Evolutionary conservation across 2,888 invertebrate species (phyloP).

Genomic region (Salticus scenicus): DNA sequence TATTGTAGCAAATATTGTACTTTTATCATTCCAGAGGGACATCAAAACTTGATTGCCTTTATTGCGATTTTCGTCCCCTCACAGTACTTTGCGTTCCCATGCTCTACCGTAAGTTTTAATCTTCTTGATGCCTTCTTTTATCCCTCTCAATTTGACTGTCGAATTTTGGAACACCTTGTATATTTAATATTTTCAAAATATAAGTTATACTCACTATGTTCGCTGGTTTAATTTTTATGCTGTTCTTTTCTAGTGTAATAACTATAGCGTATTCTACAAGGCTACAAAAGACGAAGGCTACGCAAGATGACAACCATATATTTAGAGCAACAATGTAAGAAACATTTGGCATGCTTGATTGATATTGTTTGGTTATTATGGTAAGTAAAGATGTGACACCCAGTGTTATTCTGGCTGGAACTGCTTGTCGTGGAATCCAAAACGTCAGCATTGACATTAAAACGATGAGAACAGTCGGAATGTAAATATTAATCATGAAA

Average conservation of each 20-base stretch:
- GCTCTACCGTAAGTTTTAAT: too few species aligned
- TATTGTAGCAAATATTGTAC: too few species aligned
- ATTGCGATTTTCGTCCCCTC: too few species aligned
- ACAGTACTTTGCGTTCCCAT: too few species aligned
- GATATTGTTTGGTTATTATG: constrained; percentile 70
- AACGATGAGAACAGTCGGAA: constrained; percentile 70
- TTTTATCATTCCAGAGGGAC: too few species aligned
- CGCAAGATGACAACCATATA: constrained; percentile 73
- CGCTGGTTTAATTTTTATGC: too few species aligned
- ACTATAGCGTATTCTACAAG: constrained; percentile 73
- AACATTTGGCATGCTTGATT: constrained; percentile 72
- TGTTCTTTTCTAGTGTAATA: constrained; percentile 33
- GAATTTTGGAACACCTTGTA: too few species aligned
- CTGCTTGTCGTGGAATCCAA: constrained; percentile 70
- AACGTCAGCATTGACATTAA: constrained; percentile 69
- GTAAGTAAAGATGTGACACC: constrained; percentile 90
- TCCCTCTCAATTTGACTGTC: too few species aligned
- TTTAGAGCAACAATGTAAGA: constrained; percentile 74
- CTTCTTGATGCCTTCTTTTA: too few species aligned
- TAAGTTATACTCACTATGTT: too few species aligned
- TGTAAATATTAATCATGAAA: constrained; percentile 64
- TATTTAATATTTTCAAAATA: too few species aligned
- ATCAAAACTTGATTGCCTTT: too few species aligned
- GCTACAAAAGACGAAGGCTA: constrained; percentile 72
- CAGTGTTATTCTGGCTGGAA: constrained; percentile 69